phyloP scores from a whole-genome alignment of 2,113 vertebrate genomes.

The Tragelaphus scriptus region DNA sequence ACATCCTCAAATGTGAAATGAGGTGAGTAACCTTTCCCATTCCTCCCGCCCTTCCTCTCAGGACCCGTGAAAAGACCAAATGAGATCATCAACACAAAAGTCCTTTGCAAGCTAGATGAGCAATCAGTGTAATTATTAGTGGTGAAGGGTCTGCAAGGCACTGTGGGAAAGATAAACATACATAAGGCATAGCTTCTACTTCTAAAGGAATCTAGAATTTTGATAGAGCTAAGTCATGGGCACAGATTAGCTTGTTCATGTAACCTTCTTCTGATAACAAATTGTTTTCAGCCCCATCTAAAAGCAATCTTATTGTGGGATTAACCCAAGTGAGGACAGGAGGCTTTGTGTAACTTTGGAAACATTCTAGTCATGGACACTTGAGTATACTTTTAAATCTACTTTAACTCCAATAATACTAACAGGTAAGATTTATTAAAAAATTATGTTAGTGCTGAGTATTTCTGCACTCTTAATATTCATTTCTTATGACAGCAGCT shows the following conservation, averaged over 20 bases:
- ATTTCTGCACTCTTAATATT: not conserved
- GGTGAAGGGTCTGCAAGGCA: not conserved
- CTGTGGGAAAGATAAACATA: not conserved
- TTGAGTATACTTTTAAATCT: not conserved
- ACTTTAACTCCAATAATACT: not conserved
- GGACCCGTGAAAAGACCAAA: not conserved
- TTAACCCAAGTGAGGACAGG: not conserved
- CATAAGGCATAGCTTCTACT: not conserved
- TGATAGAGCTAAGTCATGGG: not conserved
- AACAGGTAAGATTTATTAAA: not conserved
- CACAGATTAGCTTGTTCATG: not conserved
- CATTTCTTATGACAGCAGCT: not conserved
- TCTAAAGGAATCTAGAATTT: not conserved
- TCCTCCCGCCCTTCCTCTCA: not conserved
- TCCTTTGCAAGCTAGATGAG: not conserved
- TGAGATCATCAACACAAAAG: not conserved
- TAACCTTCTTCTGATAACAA: not conserved
- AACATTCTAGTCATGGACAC: not conserved
- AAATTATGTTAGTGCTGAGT: not conserved
- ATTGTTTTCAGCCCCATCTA: not conserved
- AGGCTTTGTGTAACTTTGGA: not conserved
- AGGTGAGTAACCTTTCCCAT: not conserved
- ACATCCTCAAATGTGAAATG: not conserved
- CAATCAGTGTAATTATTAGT: not conserved
- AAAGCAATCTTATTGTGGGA: not conserved